Percentiles rank a stretch among this genome's conserved stretches.
These are phyloP conservation scores for Platycheirus albimanus DNA, from an alignment of 2,888 invertebrate species.

Conservation along the genomic window DNA sequence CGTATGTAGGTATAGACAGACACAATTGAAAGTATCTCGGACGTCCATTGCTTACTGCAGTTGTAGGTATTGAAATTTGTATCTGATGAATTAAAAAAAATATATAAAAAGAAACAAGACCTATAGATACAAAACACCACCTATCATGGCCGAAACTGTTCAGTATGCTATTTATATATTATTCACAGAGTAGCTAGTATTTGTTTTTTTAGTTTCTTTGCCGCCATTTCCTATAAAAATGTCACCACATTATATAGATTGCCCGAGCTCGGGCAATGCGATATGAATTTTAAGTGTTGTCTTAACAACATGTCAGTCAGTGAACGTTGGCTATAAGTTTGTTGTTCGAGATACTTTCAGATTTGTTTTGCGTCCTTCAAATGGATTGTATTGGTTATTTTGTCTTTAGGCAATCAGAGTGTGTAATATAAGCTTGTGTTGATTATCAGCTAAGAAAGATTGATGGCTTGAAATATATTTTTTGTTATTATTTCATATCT, in stretches of 20 bases:
- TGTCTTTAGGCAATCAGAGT: background rate
- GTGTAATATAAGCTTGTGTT: background rate
- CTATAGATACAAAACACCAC: background rate
- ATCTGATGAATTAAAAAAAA: conserved; percentile 40
- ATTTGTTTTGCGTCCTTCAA: conserved; percentile 14
- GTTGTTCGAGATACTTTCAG: background rate
- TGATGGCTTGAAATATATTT: too few relatives aligned
- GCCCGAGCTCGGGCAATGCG: conserved; percentile 57
- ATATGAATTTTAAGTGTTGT: conserved; percentile 72
- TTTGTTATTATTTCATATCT: too few relatives aligned
- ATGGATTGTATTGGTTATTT: conserved; percentile 3
- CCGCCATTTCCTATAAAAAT: conserved; percentile 73
- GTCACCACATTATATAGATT: conserved; percentile 70
- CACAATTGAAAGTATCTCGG: conserved; percentile 26
- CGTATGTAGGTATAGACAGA: background rate
- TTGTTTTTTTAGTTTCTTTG: conserved; percentile 31
- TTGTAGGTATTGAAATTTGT: conserved; percentile 6
- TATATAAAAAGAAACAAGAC: background rate
- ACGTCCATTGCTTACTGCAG: conserved; percentile 2
- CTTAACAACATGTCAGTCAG: conserved; percentile 53
- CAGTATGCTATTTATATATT: conserved; percentile 41
- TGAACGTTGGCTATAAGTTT: conserved; percentile 30
- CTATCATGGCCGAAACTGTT: conserved; percentile 43
- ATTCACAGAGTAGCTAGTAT: conserved; percentile 6
- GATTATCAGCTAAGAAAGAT: background rate